Percentiles rank a stretch among this genome's conserved stretches.
Conservation (phyloP, 2,113 vertebrate genomes). For the Choloepus hoffmanni region DNA sequence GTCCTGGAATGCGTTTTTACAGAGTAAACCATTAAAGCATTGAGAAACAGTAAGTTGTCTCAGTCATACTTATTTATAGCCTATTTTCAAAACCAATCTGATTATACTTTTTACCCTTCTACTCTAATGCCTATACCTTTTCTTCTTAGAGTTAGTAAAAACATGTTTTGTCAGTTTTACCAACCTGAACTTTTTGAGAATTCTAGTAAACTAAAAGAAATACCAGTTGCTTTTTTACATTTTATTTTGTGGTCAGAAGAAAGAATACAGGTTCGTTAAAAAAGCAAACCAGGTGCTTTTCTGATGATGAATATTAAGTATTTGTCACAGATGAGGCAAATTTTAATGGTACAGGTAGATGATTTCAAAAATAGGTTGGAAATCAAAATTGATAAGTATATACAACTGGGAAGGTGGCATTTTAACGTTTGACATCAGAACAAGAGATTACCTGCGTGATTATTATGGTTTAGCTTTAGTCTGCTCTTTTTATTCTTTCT, state of each 20-base stretch:
- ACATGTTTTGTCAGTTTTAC: neutral
- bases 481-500: constrained; percentile 73
- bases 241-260: neutral
- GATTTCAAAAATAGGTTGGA: neutral
- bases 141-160: neutral
- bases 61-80: neutral
- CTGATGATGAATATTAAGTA: neutral
- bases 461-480: neutral
- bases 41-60: neutral
- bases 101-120: neutral
- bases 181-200: neutral
- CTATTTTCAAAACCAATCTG: neutral
- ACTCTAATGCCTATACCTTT: neutral
- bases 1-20: neutral
- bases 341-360: neutral
- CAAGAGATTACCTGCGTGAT: neutral
- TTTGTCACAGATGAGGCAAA: constrained; percentile 6
- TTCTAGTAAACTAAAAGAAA: neutral
- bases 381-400: neutral
- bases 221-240: neutral
- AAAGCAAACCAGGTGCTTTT: constrained; percentile 1
- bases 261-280: neutral
- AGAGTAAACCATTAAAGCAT: neutral
- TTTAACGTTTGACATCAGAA: neutral
- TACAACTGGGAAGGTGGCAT: neutral